These are phyloP conservation scores for Phanerotoma sp. DNA, from an alignment of 2,888 invertebrate species.

Conservation along the genomic window DNA sequence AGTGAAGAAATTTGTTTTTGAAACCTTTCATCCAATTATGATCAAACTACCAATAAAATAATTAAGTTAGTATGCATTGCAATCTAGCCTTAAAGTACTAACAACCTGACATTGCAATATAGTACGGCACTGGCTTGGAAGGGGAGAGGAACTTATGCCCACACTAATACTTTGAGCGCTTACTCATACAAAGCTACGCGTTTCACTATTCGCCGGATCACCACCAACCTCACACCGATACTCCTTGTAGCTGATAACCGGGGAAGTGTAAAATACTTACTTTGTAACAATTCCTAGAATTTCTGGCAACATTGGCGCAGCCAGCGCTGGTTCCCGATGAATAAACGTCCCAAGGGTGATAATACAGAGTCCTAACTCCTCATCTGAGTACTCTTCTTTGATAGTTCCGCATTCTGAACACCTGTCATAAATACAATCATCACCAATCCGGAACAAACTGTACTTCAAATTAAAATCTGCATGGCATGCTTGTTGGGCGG, in stretches of 20 bases:
- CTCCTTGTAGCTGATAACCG: no score
- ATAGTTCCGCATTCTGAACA: constrained; percentile 90
- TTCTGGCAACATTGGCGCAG: constrained; percentile 92
- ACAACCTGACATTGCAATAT: no score
- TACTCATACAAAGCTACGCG: no score
- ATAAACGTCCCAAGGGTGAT: constrained; percentile 94
- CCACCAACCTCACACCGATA: no score
- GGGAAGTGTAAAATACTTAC: no score
- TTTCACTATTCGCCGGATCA: no score
- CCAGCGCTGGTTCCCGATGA: constrained; percentile 90
- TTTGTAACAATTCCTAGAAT: constrained; percentile 86
- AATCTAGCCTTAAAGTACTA: no score
- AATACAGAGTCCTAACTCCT: constrained; percentile 92
- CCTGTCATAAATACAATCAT: constrained; percentile 71
- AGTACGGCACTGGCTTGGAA: no score
- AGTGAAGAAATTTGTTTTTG: no score
- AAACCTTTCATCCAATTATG: not conserved
- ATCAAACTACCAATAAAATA: not conserved
- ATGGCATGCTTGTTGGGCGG: constrained; percentile 59
- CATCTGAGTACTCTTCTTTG: constrained; percentile 93
- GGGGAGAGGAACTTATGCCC: no score
- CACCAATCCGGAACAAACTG: constrained; percentile 68
- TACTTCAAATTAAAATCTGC: constrained; percentile 62
- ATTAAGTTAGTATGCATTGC: no score
- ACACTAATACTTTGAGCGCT: no score